These are phyloP conservation scores for Stramonita haemastoma DNA, from an alignment of 2,888 invertebrate species.

Conservation along the genomic window DNA sequence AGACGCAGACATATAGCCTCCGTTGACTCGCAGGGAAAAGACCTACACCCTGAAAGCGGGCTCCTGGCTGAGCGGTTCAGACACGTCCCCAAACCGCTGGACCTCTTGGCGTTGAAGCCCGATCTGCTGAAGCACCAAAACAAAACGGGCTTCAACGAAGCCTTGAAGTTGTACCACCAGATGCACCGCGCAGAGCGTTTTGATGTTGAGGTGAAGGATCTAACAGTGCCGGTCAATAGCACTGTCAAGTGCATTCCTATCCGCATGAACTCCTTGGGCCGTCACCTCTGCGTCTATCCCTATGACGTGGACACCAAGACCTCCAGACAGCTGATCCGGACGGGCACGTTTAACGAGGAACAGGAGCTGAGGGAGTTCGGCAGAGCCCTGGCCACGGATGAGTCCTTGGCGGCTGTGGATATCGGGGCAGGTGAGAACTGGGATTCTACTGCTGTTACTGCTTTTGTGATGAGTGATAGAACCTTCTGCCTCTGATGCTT, in stretches of 20 bases:
- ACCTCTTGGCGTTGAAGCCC: no score
- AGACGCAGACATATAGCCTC: background rate
- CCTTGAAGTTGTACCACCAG: background rate
- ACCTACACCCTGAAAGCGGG: background rate
- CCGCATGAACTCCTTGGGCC: background rate
- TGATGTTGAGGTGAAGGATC: background rate
- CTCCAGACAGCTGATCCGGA: background rate
- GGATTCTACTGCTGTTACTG: no score
- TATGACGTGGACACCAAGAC: background rate
- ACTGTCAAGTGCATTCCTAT: background rate
- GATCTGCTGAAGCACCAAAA: background rate
- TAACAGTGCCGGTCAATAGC: background rate
- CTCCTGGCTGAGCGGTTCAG: background rate
- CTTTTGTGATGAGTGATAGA: no score
- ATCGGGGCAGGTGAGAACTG: slow-evolving; percentile 23
- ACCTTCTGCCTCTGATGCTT: no score
- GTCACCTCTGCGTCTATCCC: slow-evolving; percentile 5
- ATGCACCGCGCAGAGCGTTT: background rate
- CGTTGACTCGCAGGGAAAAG: background rate
- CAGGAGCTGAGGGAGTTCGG: slow-evolving; percentile 20
- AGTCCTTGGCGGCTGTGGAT: slow-evolving; percentile 23
- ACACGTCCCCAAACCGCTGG: background rate
- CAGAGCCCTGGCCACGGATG: background rate
- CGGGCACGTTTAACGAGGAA: slow-evolving; percentile 8
- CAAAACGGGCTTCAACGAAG: background rate